Evolutionary conservation across 2,113 vertebrate genomes (phyloP).

Genomic region (Tenebrosternarchus preto): DNA sequence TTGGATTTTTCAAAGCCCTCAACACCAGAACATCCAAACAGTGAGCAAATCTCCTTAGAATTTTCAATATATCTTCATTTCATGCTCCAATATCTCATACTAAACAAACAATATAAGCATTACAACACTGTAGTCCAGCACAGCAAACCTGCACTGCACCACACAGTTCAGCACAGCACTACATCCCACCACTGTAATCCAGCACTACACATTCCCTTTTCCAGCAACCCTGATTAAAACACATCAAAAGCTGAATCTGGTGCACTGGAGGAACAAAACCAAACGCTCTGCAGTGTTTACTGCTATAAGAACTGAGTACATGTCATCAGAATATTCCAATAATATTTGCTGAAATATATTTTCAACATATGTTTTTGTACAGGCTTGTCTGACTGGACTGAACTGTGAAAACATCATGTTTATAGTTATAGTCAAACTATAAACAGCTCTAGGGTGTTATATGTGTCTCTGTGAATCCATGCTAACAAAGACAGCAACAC

Average conservation of each 20-base stretch:
- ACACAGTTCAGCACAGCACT: neutral
- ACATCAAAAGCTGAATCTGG: too few relatives aligned
- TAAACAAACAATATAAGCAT: too few relatives aligned
- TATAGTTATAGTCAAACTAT: neutral
- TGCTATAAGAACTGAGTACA: too few relatives aligned
- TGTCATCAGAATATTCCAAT: neutral
- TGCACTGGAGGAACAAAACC: too few relatives aligned
- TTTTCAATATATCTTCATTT: too few relatives aligned
- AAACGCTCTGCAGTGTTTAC: too few relatives aligned
- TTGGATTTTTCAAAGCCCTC: constrained; percentile 55
- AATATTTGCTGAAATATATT: neutral
- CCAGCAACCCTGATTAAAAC: too few relatives aligned
- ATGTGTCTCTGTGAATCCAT: neutral
- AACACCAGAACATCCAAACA: constrained; percentile 48
- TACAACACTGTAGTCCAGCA: too few relatives aligned
- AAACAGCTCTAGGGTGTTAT: too few relatives aligned
- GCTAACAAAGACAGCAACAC: constrained; percentile 11
- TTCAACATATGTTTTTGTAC: neutral
- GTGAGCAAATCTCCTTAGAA: neutral
- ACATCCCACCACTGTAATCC: neutral
- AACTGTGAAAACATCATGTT: neutral
- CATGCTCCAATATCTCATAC: too few relatives aligned
- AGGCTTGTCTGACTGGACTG: neutral
- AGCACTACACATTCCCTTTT: too few relatives aligned
- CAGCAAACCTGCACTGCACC: neutral